phyloP scores from a whole-genome alignment of 2,888 invertebrate genomes.

The Leptura quadrifasciata region DNA sequence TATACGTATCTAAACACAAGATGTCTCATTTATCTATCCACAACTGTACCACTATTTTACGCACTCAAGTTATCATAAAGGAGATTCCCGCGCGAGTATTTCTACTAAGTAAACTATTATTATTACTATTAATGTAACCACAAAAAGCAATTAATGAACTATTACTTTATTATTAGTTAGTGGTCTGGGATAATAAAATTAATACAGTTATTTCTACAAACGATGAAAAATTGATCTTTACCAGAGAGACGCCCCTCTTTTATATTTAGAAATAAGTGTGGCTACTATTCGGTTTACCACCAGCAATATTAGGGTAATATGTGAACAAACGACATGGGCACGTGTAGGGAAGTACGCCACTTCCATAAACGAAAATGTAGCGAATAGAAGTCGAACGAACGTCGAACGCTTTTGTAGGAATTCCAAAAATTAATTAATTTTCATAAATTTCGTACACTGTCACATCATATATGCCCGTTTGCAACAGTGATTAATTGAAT shows the following conservation, averaged over 20 bases:
- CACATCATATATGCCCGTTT: neutral
- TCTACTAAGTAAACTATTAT: too few species aligned
- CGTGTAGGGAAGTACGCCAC: slow-evolving; percentile 29
- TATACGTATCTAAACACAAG: too few species aligned
- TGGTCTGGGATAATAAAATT: neutral
- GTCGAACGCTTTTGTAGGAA: neutral
- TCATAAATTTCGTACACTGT: neutral
- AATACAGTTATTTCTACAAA: slow-evolving; percentile 1
- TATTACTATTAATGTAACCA: too few species aligned
- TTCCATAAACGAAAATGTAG: slow-evolving; percentile 1
- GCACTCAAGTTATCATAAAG: too few species aligned
- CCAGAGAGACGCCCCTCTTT: slow-evolving; percentile 25
- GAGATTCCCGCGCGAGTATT: too few species aligned
- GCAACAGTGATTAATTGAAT: neutral
- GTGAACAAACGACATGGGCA: slow-evolving; percentile 20
- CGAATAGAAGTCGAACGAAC: neutral
- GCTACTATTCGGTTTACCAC: slow-evolving; percentile 51
- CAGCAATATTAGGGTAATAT: slow-evolving; percentile 45
- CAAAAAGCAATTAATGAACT: too few species aligned
- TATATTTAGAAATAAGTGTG: slow-evolving; percentile 44
- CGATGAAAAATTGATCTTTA: slow-evolving; percentile 18
- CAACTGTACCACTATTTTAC: too few species aligned
- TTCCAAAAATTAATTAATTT: neutral
- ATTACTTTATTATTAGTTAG: too few species aligned
- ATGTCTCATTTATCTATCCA: too few species aligned